Percentiles rank a stretch among this genome's conserved stretches.
These are phyloP conservation scores for Malacosoma neustria DNA, from an alignment of 2,888 invertebrate genomes.

Conservation along the genomic window DNA sequence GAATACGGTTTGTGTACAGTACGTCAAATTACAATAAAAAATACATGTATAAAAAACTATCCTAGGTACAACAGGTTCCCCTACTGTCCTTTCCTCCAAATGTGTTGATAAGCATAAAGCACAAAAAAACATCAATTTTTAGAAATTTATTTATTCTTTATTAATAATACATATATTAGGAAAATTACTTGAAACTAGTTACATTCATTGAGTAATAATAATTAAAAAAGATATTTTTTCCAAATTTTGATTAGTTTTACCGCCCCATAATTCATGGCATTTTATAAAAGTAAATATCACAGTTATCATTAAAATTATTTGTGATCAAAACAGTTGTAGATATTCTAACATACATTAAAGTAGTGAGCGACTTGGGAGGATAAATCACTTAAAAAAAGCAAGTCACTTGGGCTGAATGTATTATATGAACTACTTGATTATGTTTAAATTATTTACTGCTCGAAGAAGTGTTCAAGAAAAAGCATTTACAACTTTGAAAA, in stretches of 20 bases:
- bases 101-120: too few species aligned
- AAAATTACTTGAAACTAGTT: constrained; percentile 29
- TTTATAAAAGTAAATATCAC: constrained; percentile 73
- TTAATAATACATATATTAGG: constrained; percentile 28
- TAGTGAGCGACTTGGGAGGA: constrained; percentile 32
- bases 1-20: too few species aligned
- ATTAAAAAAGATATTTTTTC: constrained; percentile 2
- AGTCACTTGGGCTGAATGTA: constrained; percentile 2
- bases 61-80: too few species aligned
- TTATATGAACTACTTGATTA: too few species aligned
- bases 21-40: too few species aligned
- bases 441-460: too few species aligned
- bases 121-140: too few species aligned
- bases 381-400: constrained; percentile 13
- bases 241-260: constrained; percentile 52
- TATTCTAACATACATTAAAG: constrained; percentile 19
- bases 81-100: too few species aligned
- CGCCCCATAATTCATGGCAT: constrained; percentile 53
- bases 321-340: constrained; percentile 59
- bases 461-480: too few species aligned
- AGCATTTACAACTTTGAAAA: too few species aligned
- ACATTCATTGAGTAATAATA: constrained; percentile 24
- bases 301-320: constrained; percentile 69
- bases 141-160: constrained; percentile 20
- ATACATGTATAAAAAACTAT: too few species aligned